Evolutionary conservation across 1,140 invertebrate species (phyloP).

Genomic region (Anastatus disparis): DNA sequence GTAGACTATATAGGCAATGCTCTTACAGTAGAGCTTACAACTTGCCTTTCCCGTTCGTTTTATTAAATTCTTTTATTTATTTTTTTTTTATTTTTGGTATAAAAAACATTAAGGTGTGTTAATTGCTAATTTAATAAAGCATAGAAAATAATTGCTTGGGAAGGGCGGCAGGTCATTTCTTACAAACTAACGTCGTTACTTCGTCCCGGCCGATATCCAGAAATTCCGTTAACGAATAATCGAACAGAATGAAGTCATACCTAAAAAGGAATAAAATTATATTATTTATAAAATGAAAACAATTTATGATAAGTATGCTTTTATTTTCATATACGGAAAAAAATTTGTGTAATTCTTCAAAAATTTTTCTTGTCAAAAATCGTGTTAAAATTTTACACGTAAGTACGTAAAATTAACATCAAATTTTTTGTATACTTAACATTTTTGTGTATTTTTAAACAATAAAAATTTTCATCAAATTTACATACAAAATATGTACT

Average conservation of each 20-base stretch:
- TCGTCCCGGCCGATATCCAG: slow-evolving; percentile 73
- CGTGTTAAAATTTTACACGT: too few species aligned
- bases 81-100: not conserved
- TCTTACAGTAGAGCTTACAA: too few species aligned
- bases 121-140: not conserved
- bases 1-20: too few species aligned
- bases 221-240: slow-evolving; percentile 81
- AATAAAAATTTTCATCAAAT: too few species aligned
- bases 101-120: not conserved
- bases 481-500: too few species aligned
- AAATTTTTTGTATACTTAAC: not conserved
- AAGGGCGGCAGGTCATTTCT: slow-evolving; percentile 51
- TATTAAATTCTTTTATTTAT: too few species aligned
- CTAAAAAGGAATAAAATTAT: slow-evolving; percentile 65
- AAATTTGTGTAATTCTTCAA: too few species aligned
- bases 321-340: too few species aligned
- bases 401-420: too few species aligned
- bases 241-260: slow-evolving; percentile 87
- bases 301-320: too few species aligned
- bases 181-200: slow-evolving; percentile 57
- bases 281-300: too few species aligned
- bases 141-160: not conserved
- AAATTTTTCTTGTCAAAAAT: not conserved
- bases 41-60: too few species aligned
- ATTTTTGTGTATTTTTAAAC: not conserved